Percentiles rank a stretch among this genome's conserved stretches.
Evolutionary conservation across 2,113 vertebrate genomes (phyloP).

Genomic region (Piprites chloris): DNA sequence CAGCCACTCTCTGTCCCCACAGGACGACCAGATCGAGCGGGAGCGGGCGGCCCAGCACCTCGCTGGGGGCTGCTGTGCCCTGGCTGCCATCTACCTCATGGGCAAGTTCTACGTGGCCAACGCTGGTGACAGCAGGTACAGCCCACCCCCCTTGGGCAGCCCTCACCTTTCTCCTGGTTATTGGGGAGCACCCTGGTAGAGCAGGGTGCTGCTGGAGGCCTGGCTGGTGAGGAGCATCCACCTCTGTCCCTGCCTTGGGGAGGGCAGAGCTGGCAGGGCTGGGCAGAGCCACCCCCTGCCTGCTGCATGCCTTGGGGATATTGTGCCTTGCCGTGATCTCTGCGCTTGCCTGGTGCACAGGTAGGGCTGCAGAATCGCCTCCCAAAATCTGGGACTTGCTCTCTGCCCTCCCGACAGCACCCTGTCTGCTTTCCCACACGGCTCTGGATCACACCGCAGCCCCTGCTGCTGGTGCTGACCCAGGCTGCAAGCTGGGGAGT

Average conservation of each 20-base stretch:
- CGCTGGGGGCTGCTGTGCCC: conserved; percentile 91
- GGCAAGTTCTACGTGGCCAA: conserved; percentile 97
- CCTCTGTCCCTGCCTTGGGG: neutral
- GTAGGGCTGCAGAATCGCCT: neutral
- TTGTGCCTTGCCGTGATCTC: fast-evolving
- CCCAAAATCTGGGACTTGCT: neutral
- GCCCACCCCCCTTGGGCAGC: neutral
- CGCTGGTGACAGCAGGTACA: conserved; percentile 95
- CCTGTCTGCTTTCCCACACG: neutral
- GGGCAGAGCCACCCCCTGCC: neutral
- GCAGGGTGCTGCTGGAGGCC: neutral
- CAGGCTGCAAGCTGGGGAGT: neutral
- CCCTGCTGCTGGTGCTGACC: neutral
- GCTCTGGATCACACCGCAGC: neutral
- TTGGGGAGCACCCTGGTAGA: fast-evolving
- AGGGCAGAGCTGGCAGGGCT: neutral
- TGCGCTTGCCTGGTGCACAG: fast-evolving
- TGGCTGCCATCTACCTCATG: conserved; percentile 87
- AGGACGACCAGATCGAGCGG: conserved; percentile 91
- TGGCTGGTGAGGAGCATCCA: neutral
- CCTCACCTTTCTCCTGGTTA: fast-evolving
- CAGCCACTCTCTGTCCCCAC: neutral
- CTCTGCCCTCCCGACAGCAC: neutral
- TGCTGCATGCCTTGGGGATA: fast-evolving
- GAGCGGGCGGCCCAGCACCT: conserved; percentile 82